phyloP scores from a whole-genome alignment of 2,797 vertebrate species.

The Clarias pachynema region DNA sequence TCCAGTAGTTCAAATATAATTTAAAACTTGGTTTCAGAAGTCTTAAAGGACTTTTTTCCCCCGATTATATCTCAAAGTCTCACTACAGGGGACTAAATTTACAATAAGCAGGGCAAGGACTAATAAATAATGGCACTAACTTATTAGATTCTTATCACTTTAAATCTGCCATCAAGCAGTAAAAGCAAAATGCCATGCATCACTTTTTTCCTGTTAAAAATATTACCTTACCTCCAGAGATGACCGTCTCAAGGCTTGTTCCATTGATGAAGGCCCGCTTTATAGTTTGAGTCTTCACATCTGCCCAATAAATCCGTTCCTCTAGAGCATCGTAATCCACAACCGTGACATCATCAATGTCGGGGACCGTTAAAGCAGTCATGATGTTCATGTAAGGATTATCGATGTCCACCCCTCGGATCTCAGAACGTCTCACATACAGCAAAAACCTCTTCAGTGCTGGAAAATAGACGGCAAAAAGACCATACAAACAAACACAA shows the following conservation, averaged over 20 bases:
- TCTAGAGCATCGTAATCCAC: slow-evolving; percentile 93
- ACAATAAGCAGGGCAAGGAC: slow-evolving; percentile 1
- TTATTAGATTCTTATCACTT: slow-evolving; percentile 15
- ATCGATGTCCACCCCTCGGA: slow-evolving; percentile 96
- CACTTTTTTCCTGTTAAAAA: slow-evolving; percentile 3
- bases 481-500: background rate
- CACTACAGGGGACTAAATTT: background rate
- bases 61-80: slow-evolving; percentile 16
- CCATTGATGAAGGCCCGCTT: slow-evolving; percentile 96
- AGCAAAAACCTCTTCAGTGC: slow-evolving; percentile 93
- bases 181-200: background rate
- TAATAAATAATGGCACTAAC: slow-evolving; percentile 26
- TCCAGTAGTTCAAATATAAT: background rate
- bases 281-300: slow-evolving; percentile 96
- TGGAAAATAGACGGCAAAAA: slow-evolving; percentile 59
- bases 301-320: slow-evolving; percentile 96
- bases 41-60: background rate
- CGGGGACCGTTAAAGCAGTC: slow-evolving; percentile 94
- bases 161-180: slow-evolving; percentile 22
- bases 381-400: slow-evolving; percentile 98
- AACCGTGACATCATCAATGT: slow-evolving; percentile 95
- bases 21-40: slow-evolving; percentile 12
- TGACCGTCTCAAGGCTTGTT: slow-evolving; percentile 92
- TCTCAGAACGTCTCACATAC: slow-evolving; percentile 92
- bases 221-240: slow-evolving; percentile 85